These are phyloP conservation scores for Corythucha ciliata DNA, from an alignment of 2,888 invertebrate genomes.

Conservation along the genomic window DNA sequence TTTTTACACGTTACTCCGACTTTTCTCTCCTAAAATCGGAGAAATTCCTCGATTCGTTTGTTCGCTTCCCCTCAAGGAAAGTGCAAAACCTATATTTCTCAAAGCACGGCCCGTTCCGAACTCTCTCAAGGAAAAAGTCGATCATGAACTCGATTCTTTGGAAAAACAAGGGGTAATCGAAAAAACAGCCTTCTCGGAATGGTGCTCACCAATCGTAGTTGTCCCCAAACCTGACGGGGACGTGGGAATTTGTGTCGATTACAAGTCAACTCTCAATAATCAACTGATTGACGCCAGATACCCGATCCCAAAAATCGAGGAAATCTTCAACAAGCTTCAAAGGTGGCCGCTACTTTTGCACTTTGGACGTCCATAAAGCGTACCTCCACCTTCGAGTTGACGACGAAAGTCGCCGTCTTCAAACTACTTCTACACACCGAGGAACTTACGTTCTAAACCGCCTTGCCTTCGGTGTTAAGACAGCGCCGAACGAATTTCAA, in stretches of 20 bases:
- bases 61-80: not conserved
- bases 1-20: not conserved
- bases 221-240: constrained; percentile 3
- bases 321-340: constrained; percentile 23
- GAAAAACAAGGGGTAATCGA: constrained; percentile 22
- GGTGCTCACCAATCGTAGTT: constrained; percentile 12
- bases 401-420: constrained; percentile 19
- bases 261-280: constrained; percentile 24
- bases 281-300: constrained; percentile 30
- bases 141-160: constrained; percentile 21
- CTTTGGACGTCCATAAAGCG: constrained; percentile 30
- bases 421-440: constrained; percentile 23
- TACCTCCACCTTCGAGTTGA: constrained; percentile 28
- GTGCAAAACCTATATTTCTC: not conserved
- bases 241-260: constrained; percentile 30
- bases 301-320: constrained; percentile 28
- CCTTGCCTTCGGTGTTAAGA: constrained; percentile 1
- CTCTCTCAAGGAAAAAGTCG: constrained; percentile 18
- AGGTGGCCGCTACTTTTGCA: constrained; percentile 25
- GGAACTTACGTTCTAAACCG: constrained; percentile 17
- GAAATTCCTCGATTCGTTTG: not conserved
- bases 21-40: constrained; percentile 11
- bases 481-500: constrained; percentile 14
- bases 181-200: constrained; percentile 20
- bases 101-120: constrained; percentile 18